Evolutionary conservation across 2,888 invertebrate genomes (phyloP), one percentile per base, ranked within the genome.

Genomic region (Subacronicta megacephala): DNA sequence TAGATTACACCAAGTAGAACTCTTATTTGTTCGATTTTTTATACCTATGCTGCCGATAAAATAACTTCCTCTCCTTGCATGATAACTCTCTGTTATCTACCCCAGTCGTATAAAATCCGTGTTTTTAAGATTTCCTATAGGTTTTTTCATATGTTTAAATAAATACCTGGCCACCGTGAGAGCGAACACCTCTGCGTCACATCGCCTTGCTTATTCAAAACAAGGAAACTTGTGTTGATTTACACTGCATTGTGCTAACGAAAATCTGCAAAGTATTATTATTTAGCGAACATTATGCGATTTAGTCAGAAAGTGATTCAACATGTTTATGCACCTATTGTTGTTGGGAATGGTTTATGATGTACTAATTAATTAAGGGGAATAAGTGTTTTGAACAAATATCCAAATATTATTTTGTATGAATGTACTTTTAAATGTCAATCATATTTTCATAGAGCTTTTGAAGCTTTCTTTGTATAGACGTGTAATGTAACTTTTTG

Each of bases 171-270:
- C 49, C 35, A 43, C 40, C 40, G 62, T 64, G 65, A 56, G 69
- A 69, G 61, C 65, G 53, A 46, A 58, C 51, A 56, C 60, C 61
- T 66, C 43, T 59, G 49, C 61, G 54, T 67, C 62, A 58, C 61
- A 37, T 42, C 54, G 43, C 20, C 13, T 49, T 46, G 33, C 62
- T 54, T 55, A 45, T 49, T 62, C 67, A 68, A 71, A 77, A 80
- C 72, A 77, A 69, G 69, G 62, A 61, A 70, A 69, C 46, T 64
- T 45, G 49, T 64, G 68, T 68, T 77, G 77, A 78, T 79, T 81
- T 78, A 80, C 59, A 61, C 68, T 17, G 66, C 65, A 71, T 68
- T 77, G 72, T 77, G 60, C 52, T 46, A 29, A 50, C 49, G 44
- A 59, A 73, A 62, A 56, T 53, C 31, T 60, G 58, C 49, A 33